Conservation (phyloP, 2,888 invertebrate species). For the Aphelenchoides bicaudatus region DNA sequence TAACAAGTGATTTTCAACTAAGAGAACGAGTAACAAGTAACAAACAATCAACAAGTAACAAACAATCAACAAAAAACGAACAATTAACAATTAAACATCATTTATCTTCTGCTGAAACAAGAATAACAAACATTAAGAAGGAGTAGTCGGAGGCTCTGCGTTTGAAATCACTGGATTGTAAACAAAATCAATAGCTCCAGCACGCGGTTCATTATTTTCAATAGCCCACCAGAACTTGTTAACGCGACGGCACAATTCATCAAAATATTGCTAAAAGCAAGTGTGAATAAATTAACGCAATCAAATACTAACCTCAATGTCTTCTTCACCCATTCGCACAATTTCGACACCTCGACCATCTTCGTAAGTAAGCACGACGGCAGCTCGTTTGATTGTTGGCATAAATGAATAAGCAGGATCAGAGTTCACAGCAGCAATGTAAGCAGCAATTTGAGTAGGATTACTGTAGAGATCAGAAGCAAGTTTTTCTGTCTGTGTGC, state of each 20-base stretch:
- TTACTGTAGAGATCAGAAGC: slow-evolving; percentile 29
- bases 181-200: slow-evolving; percentile 15
- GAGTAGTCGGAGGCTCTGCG: too few relatives aligned
- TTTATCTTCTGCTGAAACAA: too few relatives aligned
- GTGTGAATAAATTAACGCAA: not conserved
- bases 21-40: too few relatives aligned
- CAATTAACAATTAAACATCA: too few relatives aligned
- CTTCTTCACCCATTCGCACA: slow-evolving; percentile 16
- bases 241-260: slow-evolving; percentile 21
- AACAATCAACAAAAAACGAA: too few relatives aligned
- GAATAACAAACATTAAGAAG: too few relatives aligned
- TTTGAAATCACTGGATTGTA: slow-evolving; percentile 28
- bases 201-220: slow-evolving; percentile 11
- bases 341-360: slow-evolving; percentile 19
- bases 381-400: slow-evolving; percentile 28
- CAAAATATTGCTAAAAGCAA: slow-evolving; percentile 23
- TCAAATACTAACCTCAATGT: slow-evolving; percentile 12
- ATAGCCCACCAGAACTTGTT: slow-evolving; percentile 21
- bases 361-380: slow-evolving; percentile 30
- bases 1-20: too few relatives aligned
- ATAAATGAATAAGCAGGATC: slow-evolving; percentile 19
- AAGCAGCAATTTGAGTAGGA: slow-evolving; percentile 36
- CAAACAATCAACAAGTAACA: too few relatives aligned
- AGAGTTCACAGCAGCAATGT: slow-evolving; percentile 35
- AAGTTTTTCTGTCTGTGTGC: not conserved